These are phyloP conservation scores for Paradoxurus hermaphroditus DNA, from an alignment of 2,113 vertebrate genomes.

Conservation along the genomic window DNA sequence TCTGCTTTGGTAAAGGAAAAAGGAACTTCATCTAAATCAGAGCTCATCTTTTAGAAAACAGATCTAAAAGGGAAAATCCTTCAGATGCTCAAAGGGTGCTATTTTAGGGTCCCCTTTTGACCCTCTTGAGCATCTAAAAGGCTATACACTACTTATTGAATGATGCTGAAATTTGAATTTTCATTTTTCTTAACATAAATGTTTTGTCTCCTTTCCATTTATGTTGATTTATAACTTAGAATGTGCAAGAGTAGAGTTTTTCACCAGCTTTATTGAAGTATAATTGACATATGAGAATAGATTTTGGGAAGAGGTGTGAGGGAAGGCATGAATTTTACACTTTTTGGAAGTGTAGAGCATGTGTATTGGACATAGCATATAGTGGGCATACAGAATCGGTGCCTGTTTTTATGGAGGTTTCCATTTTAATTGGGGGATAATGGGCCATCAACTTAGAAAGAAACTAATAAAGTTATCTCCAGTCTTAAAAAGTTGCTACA, in stretches of 20 bases:
- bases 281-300: background rate
- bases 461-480: background rate
- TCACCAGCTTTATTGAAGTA: background rate
- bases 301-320: background rate
- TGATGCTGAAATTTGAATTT: conserved; percentile 13
- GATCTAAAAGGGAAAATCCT: too few relatives aligned
- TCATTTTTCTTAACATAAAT: background rate
- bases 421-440: background rate
- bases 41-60: background rate
- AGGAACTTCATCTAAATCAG: background rate
- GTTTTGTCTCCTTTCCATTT: background rate
- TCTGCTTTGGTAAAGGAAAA: background rate
- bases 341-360: background rate
- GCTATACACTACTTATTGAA: background rate
- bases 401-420: background rate
- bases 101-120: background rate
- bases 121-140: background rate
- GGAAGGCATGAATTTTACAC: background rate
- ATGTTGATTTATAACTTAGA: background rate
- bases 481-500: background rate
- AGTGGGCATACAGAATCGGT: background rate
- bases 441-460: background rate
- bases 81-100: background rate
- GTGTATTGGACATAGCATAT: background rate
- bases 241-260: background rate